Base-by-base conservation (phyloP, 35 echinoderm and acorn worm species). In the Patiria miniata region DNA sequence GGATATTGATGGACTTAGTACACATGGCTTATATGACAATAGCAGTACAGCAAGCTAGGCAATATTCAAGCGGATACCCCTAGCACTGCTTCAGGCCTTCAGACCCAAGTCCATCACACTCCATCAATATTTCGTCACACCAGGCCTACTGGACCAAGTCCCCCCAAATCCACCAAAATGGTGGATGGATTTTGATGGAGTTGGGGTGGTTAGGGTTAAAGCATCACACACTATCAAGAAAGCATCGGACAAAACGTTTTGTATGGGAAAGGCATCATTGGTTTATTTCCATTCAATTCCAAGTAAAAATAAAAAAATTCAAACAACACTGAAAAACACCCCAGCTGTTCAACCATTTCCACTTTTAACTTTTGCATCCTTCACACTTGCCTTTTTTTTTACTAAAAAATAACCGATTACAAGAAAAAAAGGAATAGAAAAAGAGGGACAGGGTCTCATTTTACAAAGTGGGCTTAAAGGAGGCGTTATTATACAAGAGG, bases 221-320 rank as follows among this genome's bases (percentile, higher is more conserved):
- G n/a, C n/a, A n/a, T n/a, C n/a, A n/a, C n/a, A n/a, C n/a, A n/a
- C n/a, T n/a, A 47, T 47, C 42, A 47, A 47, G 42, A 6, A 47
- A 4, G 4, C 42, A 47, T 6, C 4, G 4, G 12, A 68, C 60
- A 68, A 60, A 60, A 14, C 57, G 28, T 60, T 21, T 73, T 73
- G 19, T 34, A 28, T 73, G 65, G 42, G 29, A 73, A 73, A 73
- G 65, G 65, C 65, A 73, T 73, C 65, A 73, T 10, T 73, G 65
- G 65, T 73, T 73, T 73, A 73, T 73, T 73, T 73, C 65, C 65
- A 30, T 30, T 73, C 65, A 73, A 73, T 9, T 73, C 65, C 65
- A 36, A 2, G 7, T 73, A 32, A 36, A 32, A 36, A 21, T 16
- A 32, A 73, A 73, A 73, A 73, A 73, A 73, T 26, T 73, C 65